A percentile compares a stretch with the other conserved stretches of the same genome.
Evolutionary conservation across 2,113 vertebrate species (phyloP).

Genomic region (Cervus canadensis): DNA sequence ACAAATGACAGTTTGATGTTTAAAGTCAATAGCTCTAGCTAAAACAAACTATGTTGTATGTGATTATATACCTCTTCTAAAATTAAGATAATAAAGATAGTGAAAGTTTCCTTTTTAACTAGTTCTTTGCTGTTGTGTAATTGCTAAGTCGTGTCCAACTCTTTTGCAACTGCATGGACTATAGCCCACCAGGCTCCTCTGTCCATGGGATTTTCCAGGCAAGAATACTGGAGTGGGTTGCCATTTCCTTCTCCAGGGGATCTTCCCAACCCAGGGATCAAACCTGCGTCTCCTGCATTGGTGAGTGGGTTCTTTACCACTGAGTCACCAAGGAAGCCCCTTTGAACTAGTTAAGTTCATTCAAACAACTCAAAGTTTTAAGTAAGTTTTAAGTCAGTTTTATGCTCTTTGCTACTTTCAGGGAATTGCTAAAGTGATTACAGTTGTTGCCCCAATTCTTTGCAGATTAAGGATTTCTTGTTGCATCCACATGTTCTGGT

Average conservation of each 20-base stretch:
- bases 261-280: not conserved
- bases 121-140: not conserved
- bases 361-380: not conserved
- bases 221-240: not conserved
- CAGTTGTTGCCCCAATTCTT: not conserved
- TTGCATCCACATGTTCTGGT: not conserved
- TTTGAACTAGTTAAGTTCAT: not conserved
- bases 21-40: not conserved
- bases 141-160: not conserved
- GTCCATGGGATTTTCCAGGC: not conserved
- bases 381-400: not conserved
- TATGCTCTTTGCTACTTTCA: not conserved
- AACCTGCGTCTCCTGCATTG: not conserved
- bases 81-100: constrained; percentile 9
- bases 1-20: not conserved
- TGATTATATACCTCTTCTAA: constrained; percentile 24
- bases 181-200: not conserved
- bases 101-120: not conserved
- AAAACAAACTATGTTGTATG: not conserved
- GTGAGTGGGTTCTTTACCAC: not conserved
- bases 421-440: not conserved
- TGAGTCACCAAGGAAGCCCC: not conserved
- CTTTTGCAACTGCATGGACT: not conserved
- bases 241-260: not conserved
- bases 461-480: not conserved